Evolutionary conservation across 1,140 invertebrate species (phyloP).

Genomic region (Yoshiicerus persimilis): DNA sequence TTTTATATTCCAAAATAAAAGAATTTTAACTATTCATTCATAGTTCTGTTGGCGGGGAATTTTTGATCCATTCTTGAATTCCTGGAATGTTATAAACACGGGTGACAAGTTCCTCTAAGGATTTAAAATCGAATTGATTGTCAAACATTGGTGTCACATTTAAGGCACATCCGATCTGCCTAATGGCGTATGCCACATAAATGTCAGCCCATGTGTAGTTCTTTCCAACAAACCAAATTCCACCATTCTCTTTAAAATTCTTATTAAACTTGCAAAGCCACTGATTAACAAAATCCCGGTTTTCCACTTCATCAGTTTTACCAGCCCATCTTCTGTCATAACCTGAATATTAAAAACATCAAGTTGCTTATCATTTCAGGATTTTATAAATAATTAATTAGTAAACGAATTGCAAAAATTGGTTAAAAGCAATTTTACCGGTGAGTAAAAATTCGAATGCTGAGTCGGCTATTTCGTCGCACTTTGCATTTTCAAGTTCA

Average conservation of each 20-base stretch:
- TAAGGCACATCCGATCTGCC: background rate
- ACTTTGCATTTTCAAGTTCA: constrained; percentile 65
- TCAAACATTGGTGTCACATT: background rate
- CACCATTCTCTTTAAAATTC: background rate
- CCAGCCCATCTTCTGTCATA: too few species aligned
- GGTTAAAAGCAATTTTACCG: too few species aligned
- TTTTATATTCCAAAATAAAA: too few species aligned
- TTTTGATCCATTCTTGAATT: background rate
- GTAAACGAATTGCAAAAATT: too few species aligned
- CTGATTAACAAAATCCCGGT: background rate
- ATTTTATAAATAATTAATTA: too few species aligned
- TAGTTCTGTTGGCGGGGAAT: background rate
- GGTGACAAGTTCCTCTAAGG: background rate
- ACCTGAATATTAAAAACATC: too few species aligned
- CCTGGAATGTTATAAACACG: background rate
- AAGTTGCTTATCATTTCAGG: too few species aligned
- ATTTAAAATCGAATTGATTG: background rate
- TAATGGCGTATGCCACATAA: background rate
- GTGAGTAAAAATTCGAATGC: background rate
- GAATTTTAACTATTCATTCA: too few species aligned
- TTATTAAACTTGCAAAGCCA: background rate
- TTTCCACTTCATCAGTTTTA: too few species aligned
- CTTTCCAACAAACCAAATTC: background rate
- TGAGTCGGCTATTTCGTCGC: constrained; percentile 54
- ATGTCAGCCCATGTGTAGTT: background rate